Conservation (phyloP, 2,888 invertebrate species). For the Callosobruchus maculatus region DNA sequence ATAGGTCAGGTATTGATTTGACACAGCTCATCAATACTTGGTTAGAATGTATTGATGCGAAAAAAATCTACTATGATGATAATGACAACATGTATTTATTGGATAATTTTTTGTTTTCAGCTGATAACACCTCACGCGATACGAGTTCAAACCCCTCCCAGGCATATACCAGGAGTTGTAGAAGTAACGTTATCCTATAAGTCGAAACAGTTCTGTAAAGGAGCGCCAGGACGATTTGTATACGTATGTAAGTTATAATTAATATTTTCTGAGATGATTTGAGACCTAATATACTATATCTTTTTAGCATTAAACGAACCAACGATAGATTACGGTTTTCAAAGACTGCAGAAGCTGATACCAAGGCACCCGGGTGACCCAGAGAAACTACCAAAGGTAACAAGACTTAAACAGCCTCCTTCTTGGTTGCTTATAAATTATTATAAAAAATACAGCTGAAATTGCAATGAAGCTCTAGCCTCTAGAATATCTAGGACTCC, state of each 20-base stretch:
- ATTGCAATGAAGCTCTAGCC: too few relatives aligned
- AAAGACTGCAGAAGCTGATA: conserved; percentile 94
- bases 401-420: too few relatives aligned
- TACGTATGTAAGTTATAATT: conserved; percentile 99
- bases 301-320: conserved; percentile 93
- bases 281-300: conserved; percentile 2
- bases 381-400: conserved; percentile 94
- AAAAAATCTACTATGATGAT: too few relatives aligned
- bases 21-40: too few relatives aligned
- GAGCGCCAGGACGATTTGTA: conserved; percentile 95
- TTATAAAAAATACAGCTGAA: too few relatives aligned
- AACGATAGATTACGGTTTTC: conserved; percentile 99
- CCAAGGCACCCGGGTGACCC: conserved; percentile 99
- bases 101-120: conserved; percentile 53
- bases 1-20: too few relatives aligned
- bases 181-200: conserved; percentile 98
- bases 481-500: too few relatives aligned
- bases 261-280: too few relatives aligned
- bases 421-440: too few relatives aligned
- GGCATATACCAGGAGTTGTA: conserved; percentile 96
- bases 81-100: too few relatives aligned
- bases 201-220: conserved; percentile 98
- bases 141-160: conserved; percentile 94
- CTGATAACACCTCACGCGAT: conserved; percentile 98
- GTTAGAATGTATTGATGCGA: too few relatives aligned